phyloP scores from a whole-genome alignment of 1,140 invertebrate species.

The Drosophila arawakana region DNA sequence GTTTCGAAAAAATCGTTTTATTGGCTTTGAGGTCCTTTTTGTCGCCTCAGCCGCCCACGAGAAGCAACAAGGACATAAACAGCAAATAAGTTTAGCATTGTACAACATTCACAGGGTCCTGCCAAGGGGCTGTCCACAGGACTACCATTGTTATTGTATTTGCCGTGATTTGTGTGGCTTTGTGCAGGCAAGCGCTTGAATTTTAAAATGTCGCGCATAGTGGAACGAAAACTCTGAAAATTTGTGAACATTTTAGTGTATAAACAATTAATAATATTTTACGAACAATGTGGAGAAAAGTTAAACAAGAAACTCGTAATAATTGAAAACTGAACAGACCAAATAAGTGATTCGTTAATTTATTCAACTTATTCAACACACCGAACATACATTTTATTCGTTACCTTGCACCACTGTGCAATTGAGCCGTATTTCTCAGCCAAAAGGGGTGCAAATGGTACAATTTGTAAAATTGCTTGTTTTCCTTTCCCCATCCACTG shows the following conservation, averaged over 20 bases:
- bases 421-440: conserved; percentile 6
- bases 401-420: conserved; percentile 33
- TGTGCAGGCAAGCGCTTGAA: conserved; percentile 52
- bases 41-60: conserved; percentile 60
- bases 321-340: no score
- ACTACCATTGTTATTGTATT: conserved; percentile 77
- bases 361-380: no score
- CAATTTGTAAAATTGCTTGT: conserved; percentile 79
- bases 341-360: no score
- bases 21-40: conserved; percentile 83
- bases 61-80: conserved; percentile 69
- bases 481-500: conserved; percentile 42
- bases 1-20: conserved; percentile 80
- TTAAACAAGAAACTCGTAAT: no score
- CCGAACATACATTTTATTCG: no score
- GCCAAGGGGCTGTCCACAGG: conserved; percentile 48
- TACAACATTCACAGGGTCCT: conserved; percentile 46
- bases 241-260: no score
- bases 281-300: no score
- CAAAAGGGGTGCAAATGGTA: conserved; percentile 78
- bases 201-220: conserved; percentile 73
- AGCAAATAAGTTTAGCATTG: conserved; percentile 80
- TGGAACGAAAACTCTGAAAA: conserved; percentile 10
- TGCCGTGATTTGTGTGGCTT: conserved; percentile 75
- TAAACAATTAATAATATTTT: no score